A percentile compares a stretch with the other conserved stretches of the same genome.
phyloP scores from a whole-genome alignment of 2,113 vertebrate genomes.

The Synodontis membranacea region DNA sequence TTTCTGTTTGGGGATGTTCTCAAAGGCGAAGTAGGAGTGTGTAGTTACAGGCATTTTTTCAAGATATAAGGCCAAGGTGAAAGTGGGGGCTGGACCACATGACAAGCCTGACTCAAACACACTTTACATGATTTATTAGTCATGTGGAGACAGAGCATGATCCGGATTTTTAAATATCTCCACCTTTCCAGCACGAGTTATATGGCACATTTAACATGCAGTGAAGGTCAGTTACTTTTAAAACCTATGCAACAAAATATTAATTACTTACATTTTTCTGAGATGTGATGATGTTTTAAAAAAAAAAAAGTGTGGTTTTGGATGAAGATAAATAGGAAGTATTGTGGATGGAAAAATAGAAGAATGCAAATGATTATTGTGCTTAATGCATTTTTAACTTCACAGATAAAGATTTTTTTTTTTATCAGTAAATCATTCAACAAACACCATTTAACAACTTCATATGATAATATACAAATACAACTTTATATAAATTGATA shows the following conservation, averaged over 20 bases:
- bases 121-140: slow-evolving; percentile 21
- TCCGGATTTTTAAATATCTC: slow-evolving; percentile 17
- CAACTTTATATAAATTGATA: slow-evolving; percentile 8
- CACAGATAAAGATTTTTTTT: too few relatives aligned
- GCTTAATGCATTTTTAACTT: not conserved
- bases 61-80: slow-evolving; percentile 45
- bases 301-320: not conserved
- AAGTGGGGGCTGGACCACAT: slow-evolving; percentile 46
- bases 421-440: not conserved
- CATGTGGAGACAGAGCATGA: not conserved
- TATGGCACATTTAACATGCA: not conserved
- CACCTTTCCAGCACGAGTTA: not conserved
- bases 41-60: not conserved
- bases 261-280: not conserved
- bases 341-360: not conserved
- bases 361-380: not conserved
- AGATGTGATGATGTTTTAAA: not conserved
- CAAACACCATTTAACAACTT: too few relatives aligned
- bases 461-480: too few relatives aligned
- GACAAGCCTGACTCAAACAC: slow-evolving; percentile 27
- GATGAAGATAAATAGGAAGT: not conserved
- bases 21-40: not conserved
- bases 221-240: not conserved
- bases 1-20: slow-evolving; percentile 16
- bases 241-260: slow-evolving; percentile 7